These are phyloP conservation scores for human (Homo sapiens) DNA, from an alignment of 2,113 vertebrate genomes.

Conservation along the genomic window DNA sequence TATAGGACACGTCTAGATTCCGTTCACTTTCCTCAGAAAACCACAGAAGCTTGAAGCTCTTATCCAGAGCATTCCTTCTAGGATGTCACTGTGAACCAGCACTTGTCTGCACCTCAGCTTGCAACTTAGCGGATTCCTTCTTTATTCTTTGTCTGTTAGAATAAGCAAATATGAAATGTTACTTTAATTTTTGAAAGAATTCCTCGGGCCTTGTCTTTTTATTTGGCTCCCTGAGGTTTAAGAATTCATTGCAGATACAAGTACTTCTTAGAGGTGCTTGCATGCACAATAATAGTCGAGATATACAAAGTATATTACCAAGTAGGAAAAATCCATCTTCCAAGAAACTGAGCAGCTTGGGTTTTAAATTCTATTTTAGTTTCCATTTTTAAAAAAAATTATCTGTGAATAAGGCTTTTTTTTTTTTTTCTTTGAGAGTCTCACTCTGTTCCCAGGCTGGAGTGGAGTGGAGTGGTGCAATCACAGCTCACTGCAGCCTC, in stretches of 20 bases:
- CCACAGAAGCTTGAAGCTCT: neutral
- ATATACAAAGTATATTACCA: neutral
- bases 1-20: neutral
- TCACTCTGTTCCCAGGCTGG: too few relatives aligned
- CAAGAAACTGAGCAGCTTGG: neutral
- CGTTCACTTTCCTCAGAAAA: neutral
- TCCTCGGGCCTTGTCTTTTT: neutral
- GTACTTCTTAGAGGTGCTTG: neutral
- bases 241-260: neutral
- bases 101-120: neutral
- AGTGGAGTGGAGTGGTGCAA: too few relatives aligned
- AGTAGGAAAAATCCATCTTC: neutral
- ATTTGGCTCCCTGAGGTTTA: neutral
- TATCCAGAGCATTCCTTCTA: neutral
- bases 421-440: too few relatives aligned
- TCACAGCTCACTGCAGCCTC: too few relatives aligned
- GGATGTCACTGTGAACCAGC: neutral
- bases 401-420: neutral
- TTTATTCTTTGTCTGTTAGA: neutral
- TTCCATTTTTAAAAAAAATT: neutral
- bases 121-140: neutral
- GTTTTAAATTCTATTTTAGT: neutral
- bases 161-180: neutral
- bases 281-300: neutral
- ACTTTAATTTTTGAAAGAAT: neutral